Percentiles rank a stretch among this genome's conserved stretches.
phyloP scores from a whole-genome alignment of 2,888 invertebrate genomes.

The Trichogramma dendrolimi region DNA sequence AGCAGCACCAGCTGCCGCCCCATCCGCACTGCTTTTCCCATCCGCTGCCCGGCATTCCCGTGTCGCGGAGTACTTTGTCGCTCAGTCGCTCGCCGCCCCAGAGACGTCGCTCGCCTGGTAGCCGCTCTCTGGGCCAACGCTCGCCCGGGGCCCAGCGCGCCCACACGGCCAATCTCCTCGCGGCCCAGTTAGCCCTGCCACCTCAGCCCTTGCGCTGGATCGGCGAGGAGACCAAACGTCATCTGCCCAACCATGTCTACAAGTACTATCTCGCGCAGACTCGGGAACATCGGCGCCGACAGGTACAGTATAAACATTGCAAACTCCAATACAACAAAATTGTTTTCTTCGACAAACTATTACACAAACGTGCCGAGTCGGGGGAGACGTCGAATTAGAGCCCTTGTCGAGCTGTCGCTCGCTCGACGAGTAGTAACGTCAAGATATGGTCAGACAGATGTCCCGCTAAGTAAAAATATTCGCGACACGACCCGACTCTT shows the following conservation, averaged over 20 bases:
- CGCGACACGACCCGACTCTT: too few relatives aligned
- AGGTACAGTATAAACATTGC: constrained; percentile 51
- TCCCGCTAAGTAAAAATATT: too few relatives aligned
- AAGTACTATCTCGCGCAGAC: constrained; percentile 61
- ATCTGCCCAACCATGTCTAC: constrained; percentile 63
- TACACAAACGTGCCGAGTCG: too few relatives aligned
- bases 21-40: constrained; percentile 18
- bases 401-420: too few relatives aligned
- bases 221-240: constrained; percentile 63
- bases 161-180: background rate
- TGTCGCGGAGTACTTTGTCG: constrained; percentile 30
- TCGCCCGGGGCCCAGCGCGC: constrained; percentile 36
- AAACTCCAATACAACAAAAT: constrained; percentile 33
- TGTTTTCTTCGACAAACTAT: too few relatives aligned
- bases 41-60: background rate
- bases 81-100: constrained; percentile 35
- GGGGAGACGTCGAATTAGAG: too few relatives aligned
- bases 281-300: constrained; percentile 46
- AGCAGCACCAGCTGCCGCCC: constrained; percentile 24
- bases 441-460: too few relatives aligned
- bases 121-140: constrained; percentile 37
- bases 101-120: constrained; percentile 37
- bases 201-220: constrained; percentile 57
- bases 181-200: constrained; percentile 27
- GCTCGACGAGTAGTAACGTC: too few relatives aligned